Evolutionary conservation across 2,113 vertebrate species (phyloP), one percentile per base, ranked within the genome.

Genomic region (Gallinago media): DNA sequence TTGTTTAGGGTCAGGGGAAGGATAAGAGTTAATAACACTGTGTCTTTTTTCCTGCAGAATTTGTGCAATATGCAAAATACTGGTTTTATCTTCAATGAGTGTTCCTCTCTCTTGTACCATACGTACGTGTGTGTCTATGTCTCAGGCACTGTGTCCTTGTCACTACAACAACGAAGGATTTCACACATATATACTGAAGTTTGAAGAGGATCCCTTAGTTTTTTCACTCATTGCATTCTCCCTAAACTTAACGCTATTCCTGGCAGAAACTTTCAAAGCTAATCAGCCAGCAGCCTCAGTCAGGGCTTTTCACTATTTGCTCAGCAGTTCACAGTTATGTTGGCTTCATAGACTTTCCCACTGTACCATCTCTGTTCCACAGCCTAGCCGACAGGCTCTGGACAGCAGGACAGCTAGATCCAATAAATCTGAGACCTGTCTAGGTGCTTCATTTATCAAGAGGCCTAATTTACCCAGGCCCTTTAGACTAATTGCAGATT

Each of bases 401-500:
- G 98, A 98, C 98, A 98, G 97, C 97, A 95, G 98, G 98, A 98
- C 98, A 98, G 97, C 78, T 83, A 97, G 97, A 98, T 98, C 97
- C 97, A 98, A 98, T 98, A 98, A 98, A 98, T 98, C 97, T 98
- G 97, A 98, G 98, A 98, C 99, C 99, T 98, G 98, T 99, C 99
- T 99, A 98, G 97, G 98, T 99, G 98, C 98, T 99, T 99, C 98
- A 98, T 99, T 99, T 99, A 99, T 99, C 99, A 99, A 98, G 99
- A 99, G 99, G 99, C 99, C 99, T 99, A 98, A 99, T 99, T 99
- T 99, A 99, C 99, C 97, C 98, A 97, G 98, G 99, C 99, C 99
- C 99, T 99, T 99, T 99, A 99, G 99, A 99, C 99, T 99, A 99
- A 99, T 99, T 99, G 99, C 99, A 99, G 99, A 99, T 99, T 99